phyloP scores from a whole-genome alignment of 64 coral and sea anemone species.

The Astreopora myriophthalma region DNA sequence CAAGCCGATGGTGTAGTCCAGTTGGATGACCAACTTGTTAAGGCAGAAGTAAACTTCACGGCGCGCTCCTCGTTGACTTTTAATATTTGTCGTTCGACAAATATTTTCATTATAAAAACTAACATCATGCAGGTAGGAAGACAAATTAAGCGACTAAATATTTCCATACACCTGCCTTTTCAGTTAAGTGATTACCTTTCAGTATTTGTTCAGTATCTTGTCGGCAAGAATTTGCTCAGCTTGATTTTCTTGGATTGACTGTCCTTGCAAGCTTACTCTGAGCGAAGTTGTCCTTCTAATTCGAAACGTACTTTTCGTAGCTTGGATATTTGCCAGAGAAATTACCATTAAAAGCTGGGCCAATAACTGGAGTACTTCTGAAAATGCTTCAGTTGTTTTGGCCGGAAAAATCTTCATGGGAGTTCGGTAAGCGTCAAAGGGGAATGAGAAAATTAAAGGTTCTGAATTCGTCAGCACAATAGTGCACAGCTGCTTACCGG shows the following conservation, averaged over 20 bases:
- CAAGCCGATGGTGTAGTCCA: background rate
- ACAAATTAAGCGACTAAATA: background rate
- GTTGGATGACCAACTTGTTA: background rate
- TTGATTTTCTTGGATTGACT: background rate
- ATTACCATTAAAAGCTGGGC: background rate
- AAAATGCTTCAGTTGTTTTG: background rate
- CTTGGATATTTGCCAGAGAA: slow-evolving; percentile 3
- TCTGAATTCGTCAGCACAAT: slow-evolving; percentile 15
- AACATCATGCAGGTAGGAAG: background rate
- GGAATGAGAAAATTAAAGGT: slow-evolving; percentile 17
- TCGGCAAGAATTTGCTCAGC: background rate
- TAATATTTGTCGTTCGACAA: background rate
- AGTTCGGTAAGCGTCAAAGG: background rate
- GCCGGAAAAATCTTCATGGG: background rate
- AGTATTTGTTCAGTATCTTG: background rate
- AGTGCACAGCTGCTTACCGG: background rate
- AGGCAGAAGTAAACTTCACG: background rate
- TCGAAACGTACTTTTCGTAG: background rate
- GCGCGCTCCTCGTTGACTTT: background rate
- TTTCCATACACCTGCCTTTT: background rate
- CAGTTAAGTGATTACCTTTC: background rate
- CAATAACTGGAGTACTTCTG: background rate
- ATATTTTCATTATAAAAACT: slow-evolving; percentile 4
- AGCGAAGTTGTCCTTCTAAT: background rate
- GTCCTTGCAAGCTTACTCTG: background rate